A percentile compares a stretch with the other conserved stretches of the same genome.
phyloP scores from a whole-genome alignment of 2,888 invertebrate species.

The Allacma fusca region DNA sequence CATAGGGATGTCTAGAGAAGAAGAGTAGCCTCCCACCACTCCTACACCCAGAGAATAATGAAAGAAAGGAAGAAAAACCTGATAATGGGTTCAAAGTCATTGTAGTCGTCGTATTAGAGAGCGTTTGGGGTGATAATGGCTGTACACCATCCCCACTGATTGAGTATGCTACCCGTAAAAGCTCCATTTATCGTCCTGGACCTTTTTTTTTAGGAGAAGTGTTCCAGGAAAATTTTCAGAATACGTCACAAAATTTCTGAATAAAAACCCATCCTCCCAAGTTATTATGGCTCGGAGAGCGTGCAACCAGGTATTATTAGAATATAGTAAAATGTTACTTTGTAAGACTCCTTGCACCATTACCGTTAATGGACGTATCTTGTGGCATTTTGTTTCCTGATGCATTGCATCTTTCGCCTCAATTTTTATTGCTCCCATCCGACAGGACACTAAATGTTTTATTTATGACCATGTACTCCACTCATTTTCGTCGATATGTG shows the following conservation, averaged over 20 bases:
- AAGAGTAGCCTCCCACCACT: too few species aligned
- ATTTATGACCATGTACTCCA: constrained; percentile 18
- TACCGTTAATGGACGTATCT: constrained; percentile 18
- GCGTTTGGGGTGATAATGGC: constrained; percentile 10
- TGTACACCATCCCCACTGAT: constrained; percentile 15
- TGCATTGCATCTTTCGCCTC: constrained; percentile 19
- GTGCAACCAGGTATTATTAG: not conserved
- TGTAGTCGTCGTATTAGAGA: not conserved
- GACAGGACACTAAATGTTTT: constrained; percentile 11
- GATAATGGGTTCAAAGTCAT: not conserved
- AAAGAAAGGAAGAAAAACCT: constrained; percentile 1
- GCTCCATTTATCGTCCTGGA: constrained; percentile 25
- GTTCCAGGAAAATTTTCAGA: not conserved
- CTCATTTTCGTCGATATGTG: not conserved
- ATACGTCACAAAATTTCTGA: too few species aligned
- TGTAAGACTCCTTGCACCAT: constrained; percentile 4
- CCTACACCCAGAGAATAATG: constrained; percentile 9
- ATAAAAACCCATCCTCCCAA: too few species aligned
- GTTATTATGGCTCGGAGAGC: too few species aligned
- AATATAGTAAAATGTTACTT: constrained; percentile 8
- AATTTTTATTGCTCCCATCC: constrained; percentile 21
- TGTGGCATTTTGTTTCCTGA: constrained; percentile 24
- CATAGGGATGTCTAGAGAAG: too few species aligned
- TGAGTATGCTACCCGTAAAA: constrained; percentile 29
- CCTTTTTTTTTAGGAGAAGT: not conserved